Conservation (phyloP, 1,140 invertebrate species). For the Paraescarpia echinospica region DNA sequence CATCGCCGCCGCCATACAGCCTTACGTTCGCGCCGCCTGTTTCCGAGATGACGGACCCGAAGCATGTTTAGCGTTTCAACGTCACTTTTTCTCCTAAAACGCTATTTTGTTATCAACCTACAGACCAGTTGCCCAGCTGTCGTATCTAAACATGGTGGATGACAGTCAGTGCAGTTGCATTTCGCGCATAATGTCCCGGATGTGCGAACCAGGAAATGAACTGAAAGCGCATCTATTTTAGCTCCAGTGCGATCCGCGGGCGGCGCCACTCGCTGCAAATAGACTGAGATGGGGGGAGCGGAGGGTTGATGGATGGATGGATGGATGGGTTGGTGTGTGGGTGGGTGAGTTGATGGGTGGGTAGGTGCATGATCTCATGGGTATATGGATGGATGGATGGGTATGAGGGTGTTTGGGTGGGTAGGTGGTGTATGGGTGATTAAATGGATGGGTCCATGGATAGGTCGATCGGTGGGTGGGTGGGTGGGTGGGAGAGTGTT, state of each 20-base stretch:
- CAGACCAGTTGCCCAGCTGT: neutral
- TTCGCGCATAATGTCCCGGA: neutral
- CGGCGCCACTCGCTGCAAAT: neutral
- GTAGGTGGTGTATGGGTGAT: too few relatives aligned
- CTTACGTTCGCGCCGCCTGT: neutral
- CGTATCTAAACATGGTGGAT: constrained; percentile 5
- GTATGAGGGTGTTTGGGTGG: too few relatives aligned
- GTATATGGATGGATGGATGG: too few relatives aligned
- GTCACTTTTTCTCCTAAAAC: neutral
- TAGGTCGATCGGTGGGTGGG: too few relatives aligned
- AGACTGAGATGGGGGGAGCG: too few relatives aligned
- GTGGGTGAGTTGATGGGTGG: too few relatives aligned
- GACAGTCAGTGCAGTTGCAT: neutral
- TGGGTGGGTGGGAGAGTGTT: too few relatives aligned
- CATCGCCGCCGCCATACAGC: constrained; percentile 1
- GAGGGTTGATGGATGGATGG: too few relatives aligned
- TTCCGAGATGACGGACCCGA: neutral
- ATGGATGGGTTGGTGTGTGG: too few relatives aligned
- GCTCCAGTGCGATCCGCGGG: neutral
- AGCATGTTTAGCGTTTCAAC: neutral
- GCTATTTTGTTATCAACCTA: neutral
- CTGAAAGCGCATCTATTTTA: neutral
- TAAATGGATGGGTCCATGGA: too few relatives aligned
- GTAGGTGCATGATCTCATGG: too few relatives aligned
- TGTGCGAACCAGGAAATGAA: neutral